Conservation (phyloP, 2,113 vertebrate genomes). For the Rhizomys pruinosus region DNA sequence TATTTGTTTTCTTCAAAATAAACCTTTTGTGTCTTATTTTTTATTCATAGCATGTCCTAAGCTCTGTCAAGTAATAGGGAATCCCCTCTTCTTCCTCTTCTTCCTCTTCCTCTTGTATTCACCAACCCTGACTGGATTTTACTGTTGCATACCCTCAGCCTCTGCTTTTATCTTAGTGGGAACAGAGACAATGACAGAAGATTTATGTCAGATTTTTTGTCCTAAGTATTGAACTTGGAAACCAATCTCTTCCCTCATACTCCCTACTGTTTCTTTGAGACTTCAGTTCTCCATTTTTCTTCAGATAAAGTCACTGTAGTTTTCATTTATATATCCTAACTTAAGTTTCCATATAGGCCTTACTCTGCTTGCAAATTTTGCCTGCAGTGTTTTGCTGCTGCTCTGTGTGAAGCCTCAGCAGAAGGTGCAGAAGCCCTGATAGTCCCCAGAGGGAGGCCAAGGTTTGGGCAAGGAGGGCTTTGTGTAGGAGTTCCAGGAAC, state of each 20-base stretch:
- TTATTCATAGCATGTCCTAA: background rate
- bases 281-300: background rate
- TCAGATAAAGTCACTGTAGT: background rate
- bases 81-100: background rate
- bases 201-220: background rate
- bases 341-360: background rate
- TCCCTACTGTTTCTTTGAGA: background rate
- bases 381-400: background rate
- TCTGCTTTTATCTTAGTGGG: background rate
- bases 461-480: no score
- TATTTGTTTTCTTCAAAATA: background rate
- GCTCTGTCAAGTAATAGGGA: background rate
- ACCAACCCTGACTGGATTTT: background rate
- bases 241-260: background rate
- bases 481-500: no score
- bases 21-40: background rate
- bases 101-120: background rate
- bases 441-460: no score
- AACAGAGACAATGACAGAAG: background rate
- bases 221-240: background rate
- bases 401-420: no score
- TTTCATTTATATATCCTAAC: background rate
- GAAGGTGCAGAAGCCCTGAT: no score
- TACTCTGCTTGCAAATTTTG: background rate
- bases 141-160: background rate